phyloP scores from a whole-genome alignment of 2,888 invertebrate species.

The Oasisia sp. region DNA sequence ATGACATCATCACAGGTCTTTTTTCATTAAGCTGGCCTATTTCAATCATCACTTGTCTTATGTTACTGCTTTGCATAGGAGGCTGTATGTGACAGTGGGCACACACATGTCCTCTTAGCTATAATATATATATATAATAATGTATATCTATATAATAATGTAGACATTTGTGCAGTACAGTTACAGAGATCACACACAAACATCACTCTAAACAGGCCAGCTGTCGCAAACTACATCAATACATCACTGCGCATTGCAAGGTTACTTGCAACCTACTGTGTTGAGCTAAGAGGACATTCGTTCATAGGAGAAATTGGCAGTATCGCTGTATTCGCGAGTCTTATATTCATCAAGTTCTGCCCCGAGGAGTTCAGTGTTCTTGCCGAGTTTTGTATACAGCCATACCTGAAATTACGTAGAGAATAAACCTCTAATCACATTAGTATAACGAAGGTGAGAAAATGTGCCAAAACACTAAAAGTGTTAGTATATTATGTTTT shows the following conservation, averaged over 20 bases:
- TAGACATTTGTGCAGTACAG: background rate
- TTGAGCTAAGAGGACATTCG: background rate
- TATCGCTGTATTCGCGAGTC: background rate
- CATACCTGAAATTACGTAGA: background rate
- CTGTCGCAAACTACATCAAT: background rate
- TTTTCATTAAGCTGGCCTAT: no score
- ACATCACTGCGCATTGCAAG: background rate
- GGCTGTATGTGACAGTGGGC: no score
- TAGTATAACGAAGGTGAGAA: background rate
- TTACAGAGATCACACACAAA: background rate
- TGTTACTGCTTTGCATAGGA: no score
- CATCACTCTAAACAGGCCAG: background rate
- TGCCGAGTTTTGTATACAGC: background rate
- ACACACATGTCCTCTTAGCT: no score
- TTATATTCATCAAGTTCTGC: slow-evolving; percentile 9
- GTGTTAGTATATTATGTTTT: background rate
- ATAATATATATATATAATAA: no score
- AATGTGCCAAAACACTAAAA: no score
- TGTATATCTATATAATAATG: background rate
- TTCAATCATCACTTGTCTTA: no score
- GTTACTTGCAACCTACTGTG: background rate
- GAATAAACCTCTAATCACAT: background rate
- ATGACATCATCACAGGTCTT: no score
- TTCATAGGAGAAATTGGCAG: background rate
- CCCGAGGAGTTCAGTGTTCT: background rate